A percentile compares a stretch with the other conserved stretches of the same genome.
phyloP scores from a whole-genome alignment of 2,888 invertebrate genomes.

The Eilema griseolum region DNA sequence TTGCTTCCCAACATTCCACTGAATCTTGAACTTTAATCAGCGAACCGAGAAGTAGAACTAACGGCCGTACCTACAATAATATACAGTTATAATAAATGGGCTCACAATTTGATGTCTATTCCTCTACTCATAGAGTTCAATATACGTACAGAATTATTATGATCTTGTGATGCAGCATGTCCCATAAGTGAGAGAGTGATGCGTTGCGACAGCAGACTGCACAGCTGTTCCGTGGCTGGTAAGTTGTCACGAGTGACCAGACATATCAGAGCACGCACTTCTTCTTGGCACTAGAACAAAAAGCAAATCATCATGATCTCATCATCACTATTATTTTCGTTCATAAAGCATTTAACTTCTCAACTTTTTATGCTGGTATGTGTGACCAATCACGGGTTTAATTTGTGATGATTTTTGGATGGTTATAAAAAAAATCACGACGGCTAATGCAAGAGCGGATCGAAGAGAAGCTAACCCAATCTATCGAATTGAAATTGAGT shows the following conservation, averaged over 20 bases:
- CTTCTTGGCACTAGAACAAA: slow-evolving; percentile 90
- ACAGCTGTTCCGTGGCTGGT: slow-evolving; percentile 93
- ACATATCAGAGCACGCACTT: slow-evolving; percentile 95
- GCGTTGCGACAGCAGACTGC: slow-evolving; percentile 92
- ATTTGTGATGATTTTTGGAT: too few species aligned
- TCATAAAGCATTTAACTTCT: too few species aligned
- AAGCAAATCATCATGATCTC: slow-evolving; percentile 10
- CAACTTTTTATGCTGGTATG: too few species aligned
- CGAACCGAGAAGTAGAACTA: slow-evolving; percentile 95
- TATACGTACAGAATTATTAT: slow-evolving; percentile 80
- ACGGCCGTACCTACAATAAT: slow-evolving; percentile 90
- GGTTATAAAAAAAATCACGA: too few species aligned
- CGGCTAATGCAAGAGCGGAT: too few species aligned
- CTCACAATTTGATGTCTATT: slow-evolving; percentile 11
- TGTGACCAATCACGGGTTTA: too few species aligned
- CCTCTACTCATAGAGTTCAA: not conserved
- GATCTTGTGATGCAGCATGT: slow-evolving; percentile 89
- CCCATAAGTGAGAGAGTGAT: slow-evolving; percentile 94
- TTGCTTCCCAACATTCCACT: slow-evolving; percentile 96
- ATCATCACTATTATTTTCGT: too few species aligned
- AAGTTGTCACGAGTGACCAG: slow-evolving; percentile 95
- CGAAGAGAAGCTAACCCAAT: too few species aligned
- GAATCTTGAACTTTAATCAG: slow-evolving; percentile 96
- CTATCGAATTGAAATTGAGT: too few species aligned
- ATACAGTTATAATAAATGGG: not conserved